Evolutionary conservation across 2,888 invertebrate species (phyloP).

Genomic region (Flexamia atlantica): DNA sequence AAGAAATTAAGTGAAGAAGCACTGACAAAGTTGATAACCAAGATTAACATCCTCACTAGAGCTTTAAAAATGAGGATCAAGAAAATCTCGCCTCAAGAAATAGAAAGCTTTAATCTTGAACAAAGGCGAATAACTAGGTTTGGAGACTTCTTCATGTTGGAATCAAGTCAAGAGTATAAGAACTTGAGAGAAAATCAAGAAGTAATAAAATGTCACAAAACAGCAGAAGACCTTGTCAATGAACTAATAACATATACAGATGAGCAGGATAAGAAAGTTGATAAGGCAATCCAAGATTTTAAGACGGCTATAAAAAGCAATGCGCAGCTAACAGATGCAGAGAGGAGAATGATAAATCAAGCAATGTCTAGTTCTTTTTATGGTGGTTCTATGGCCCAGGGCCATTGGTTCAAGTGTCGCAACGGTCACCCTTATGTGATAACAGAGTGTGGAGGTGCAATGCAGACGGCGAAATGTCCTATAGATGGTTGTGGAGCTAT

Average conservation of each 20-base stretch:
- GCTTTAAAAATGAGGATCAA: conserved; percentile 8
- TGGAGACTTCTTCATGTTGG: conserved; percentile 27
- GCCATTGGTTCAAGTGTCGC: conserved; percentile 85
- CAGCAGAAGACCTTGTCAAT: conserved; percentile 14
- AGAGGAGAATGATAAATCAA: conserved; percentile 76
- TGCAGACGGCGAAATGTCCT: conserved; percentile 76
- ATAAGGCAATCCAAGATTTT: conserved; percentile 28
- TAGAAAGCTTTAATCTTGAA: conserved; percentile 37
- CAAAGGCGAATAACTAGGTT: conserved; percentile 12
- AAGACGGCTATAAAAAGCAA: conserved; percentile 34
- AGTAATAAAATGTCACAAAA: background rate
- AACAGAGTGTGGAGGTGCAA: conserved; percentile 83
- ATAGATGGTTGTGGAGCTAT: conserved; percentile 77
- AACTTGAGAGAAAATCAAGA: background rate
- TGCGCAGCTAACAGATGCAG: conserved; percentile 72
- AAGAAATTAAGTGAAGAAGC: conserved; percentile 44
- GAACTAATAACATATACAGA: background rate
- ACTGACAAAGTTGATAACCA: background rate
- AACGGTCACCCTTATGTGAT: conserved; percentile 84
- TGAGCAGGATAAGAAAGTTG: conserved; percentile 8
- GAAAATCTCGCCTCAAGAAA: conserved; percentile 35
- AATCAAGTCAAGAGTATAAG: conserved; percentile 17
- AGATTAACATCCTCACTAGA: conserved; percentile 30
- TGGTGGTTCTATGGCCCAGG: conserved; percentile 72
- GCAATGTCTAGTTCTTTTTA: conserved; percentile 63